Evolutionary conservation across 2,797 vertebrate genomes (phyloP).

Genomic region (Lophotriccus pileatus): DNA sequence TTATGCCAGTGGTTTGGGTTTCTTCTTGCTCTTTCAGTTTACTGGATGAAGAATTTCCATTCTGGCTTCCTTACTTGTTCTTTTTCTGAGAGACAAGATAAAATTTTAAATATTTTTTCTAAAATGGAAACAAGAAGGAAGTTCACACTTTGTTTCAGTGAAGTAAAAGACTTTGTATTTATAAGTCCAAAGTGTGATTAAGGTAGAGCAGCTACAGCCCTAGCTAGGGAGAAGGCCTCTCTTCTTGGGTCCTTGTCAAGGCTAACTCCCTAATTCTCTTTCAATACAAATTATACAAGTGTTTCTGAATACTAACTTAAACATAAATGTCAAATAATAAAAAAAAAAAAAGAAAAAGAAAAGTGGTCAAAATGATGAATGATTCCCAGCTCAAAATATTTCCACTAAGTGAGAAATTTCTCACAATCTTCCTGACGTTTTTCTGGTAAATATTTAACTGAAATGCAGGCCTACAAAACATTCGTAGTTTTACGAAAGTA

Average conservation of each 20-base stretch:
- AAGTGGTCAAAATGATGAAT: accelerated
- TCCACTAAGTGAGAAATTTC: neutral
- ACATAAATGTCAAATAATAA: neutral
- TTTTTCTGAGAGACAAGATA: neutral
- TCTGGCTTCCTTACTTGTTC: neutral
- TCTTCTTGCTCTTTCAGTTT: neutral
- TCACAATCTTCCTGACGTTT: neutral
- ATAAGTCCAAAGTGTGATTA: accelerated
- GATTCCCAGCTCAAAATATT: neutral
- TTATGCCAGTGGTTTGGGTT: neutral
- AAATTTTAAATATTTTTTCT: neutral
- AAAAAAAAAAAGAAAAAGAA: neutral
- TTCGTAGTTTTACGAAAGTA: neutral
- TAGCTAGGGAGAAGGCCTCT: neutral
- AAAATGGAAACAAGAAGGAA: neutral
- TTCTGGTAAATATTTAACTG: neutral
- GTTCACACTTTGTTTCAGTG: neutral
- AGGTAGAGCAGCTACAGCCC: neutral
- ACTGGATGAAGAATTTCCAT: neutral
- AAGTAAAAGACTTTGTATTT: neutral
- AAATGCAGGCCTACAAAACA: neutral
- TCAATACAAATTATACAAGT: neutral
- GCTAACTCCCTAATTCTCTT: neutral
- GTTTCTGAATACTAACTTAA: neutral
- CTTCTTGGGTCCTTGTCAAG: neutral